Conservation (phyloP, 1,140 invertebrate genomes). For the Amphibalanus amphitrite region DNA sequence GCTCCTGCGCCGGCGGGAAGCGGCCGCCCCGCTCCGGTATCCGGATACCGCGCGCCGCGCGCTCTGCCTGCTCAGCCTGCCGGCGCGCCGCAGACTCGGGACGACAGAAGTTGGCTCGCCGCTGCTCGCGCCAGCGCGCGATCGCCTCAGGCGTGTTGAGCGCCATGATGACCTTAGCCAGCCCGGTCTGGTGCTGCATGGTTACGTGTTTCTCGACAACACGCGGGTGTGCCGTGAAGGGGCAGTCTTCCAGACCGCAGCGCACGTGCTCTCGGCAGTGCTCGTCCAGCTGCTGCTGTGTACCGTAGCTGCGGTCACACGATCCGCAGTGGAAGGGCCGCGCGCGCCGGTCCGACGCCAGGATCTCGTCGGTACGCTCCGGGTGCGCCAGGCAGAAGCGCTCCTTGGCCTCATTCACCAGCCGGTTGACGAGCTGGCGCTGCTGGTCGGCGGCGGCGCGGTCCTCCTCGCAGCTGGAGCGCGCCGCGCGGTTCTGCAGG, state of each 20-base stretch:
- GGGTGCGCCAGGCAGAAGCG: conserved; percentile 1
- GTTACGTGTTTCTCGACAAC: conserved; percentile 57
- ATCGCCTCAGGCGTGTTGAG: conserved; percentile 58
- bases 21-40: no score
- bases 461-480: not conserved
- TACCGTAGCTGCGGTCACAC: conserved; percentile 52
- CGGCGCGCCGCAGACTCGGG: not conserved
- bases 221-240: conserved; percentile 57
- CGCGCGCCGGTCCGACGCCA: conserved; percentile 38
- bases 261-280: conserved; percentile 48
- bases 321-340: not conserved
- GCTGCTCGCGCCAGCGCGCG: conserved; percentile 55
- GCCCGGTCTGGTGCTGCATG: conserved; percentile 60
- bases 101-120: not conserved
- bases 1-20: no score
- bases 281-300: conserved; percentile 34
- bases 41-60: not conserved
- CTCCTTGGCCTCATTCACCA: not conserved
- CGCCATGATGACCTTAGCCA: conserved; percentile 54
- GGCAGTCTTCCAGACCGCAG: conserved; percentile 53
- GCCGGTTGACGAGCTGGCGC: not conserved
- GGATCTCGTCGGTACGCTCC: conserved; percentile 14
- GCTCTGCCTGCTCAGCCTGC: not conserved
- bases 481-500: not conserved
- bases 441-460: not conserved